A percentile compares a stretch with the other conserved stretches of the same genome.
Evolutionary conservation across 2,888 invertebrate species (phyloP).

Genomic region (Sycophila texana): DNA sequence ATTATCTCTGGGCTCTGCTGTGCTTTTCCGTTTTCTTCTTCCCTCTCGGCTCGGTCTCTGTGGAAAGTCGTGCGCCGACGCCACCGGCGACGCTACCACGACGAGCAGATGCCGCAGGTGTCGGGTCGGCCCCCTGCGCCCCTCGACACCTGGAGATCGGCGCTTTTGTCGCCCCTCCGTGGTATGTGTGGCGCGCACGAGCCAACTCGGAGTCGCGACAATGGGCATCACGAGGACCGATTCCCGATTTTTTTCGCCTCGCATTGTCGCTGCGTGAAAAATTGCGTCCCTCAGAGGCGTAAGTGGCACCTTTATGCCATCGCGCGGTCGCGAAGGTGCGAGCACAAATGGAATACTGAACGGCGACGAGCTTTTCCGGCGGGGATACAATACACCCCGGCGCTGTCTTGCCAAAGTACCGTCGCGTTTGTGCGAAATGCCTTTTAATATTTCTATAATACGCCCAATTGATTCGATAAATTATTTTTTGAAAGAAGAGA

Average conservation of each 20-base stretch:
- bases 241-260: slow-evolving; percentile 8
- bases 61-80: neutral
- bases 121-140: neutral
- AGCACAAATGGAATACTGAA: neutral
- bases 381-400: neutral
- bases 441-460: neutral
- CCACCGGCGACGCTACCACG: neutral
- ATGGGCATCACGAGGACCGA: neutral
- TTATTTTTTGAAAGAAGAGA: neutral
- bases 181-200: slow-evolving; percentile 31
- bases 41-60: neutral
- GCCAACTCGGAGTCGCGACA: neutral
- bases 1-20: slow-evolving; percentile 3
- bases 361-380: neutral
- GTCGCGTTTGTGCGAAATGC: neutral
- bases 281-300: neutral
- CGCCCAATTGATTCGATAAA: neutral
- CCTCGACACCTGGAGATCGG: slow-evolving; percentile 28
- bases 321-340: neutral
- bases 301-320: slow-evolving; percentile 24
- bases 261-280: slow-evolving; percentile 11
- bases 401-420: neutral
- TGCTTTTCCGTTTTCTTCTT: neutral
- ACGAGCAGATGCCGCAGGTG: slow-evolving; percentile 13
- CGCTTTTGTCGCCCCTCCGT: slow-evolving; percentile 19